phyloP scores from a whole-genome alignment of 2,888 invertebrate species.

The Caradrina clavipalpis region DNA sequence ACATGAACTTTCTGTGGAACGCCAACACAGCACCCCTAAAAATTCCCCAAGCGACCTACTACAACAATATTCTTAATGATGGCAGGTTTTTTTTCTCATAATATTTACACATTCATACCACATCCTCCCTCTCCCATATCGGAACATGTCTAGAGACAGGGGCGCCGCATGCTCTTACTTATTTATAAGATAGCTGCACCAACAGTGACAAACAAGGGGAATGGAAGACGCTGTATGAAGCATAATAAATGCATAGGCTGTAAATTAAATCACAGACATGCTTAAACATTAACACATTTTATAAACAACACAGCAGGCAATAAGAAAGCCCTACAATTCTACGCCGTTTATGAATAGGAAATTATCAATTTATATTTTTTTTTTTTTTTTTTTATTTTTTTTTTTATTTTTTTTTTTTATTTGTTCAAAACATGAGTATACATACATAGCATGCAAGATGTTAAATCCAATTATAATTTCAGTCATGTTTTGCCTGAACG shows the following conservation, averaged over 20 bases:
- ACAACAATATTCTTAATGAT: constrained; percentile 69
- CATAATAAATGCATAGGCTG: constrained; percentile 4
- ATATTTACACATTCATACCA: constrained; percentile 83
- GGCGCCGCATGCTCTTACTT: constrained; percentile 62
- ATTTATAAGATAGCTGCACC: constrained; percentile 49
- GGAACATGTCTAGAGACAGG: constrained; percentile 68
- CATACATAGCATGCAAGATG: no score
- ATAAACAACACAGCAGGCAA: constrained; percentile 12
- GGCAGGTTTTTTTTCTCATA: constrained; percentile 66
- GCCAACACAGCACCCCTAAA: constrained; percentile 64
- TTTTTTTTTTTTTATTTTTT: no score
- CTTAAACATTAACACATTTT: constrained; percentile 13
- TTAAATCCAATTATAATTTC: no score
- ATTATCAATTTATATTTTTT: constrained; percentile 25
- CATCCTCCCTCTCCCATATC: constrained; percentile 80
- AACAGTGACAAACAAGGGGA: constrained; percentile 33
- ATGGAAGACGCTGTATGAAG: background rate
- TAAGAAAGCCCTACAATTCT: constrained; percentile 4
- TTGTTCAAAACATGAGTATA: no score
- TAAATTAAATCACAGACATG: constrained; percentile 9
- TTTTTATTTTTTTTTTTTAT: no score
- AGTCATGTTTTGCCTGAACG: no score
- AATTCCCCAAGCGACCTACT: constrained; percentile 65
- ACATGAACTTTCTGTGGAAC: constrained; percentile 59
- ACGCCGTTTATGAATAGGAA: constrained; percentile 4